Evolutionary conservation across 2,888 invertebrate species (phyloP), one percentile per base, ranked within the genome.

Genomic region (Xanthia icteritia): DNA sequence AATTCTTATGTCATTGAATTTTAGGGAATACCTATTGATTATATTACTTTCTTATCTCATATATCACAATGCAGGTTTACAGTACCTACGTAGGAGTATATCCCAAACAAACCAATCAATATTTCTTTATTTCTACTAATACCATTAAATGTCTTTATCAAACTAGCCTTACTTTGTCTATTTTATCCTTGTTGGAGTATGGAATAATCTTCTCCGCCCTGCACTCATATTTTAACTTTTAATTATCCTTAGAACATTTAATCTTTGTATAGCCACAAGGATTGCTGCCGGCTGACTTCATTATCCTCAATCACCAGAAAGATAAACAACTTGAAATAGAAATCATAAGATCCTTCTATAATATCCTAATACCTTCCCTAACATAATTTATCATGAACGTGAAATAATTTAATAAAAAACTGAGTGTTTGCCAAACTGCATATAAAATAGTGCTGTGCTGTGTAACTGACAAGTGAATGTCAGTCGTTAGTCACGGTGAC

Each of bases 341-440:
- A n/a, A 54, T 66, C 2, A 23, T 42, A 27, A 20, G 6, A 61
- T 73, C 17, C 17, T 31, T 42, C 0, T 39, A 4, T 23, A 23
- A 31, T 42, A 61, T 31, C 51, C 5, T 15, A 36, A 27, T 23
- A 51, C 5, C 48, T 48, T 27, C 17, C n/a, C 11, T 56, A 23
- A 58, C 17, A 31, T 58, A 39, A 74, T 63, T 42, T n/a, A 27
- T 45, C 1, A 58, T 31, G 27, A 23, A 69, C 39, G 39, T 23
- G 67, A 82, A 58, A 83, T 66, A 58, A n/a, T 36, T 58, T 54
- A 68, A 45, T 61, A 68, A 74, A 65, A 76, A 74, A 45, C 58
- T 20, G 69, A 70, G 31, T 31, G 42, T 42, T 61, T 77, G 85
- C 87, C 82, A 86, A 82, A 75, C 51, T 54, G 58, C 68, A 45